Base-by-base conservation (phyloP, 1,140 invertebrate genomes). In the Temnothorax longispinosus region DNA sequence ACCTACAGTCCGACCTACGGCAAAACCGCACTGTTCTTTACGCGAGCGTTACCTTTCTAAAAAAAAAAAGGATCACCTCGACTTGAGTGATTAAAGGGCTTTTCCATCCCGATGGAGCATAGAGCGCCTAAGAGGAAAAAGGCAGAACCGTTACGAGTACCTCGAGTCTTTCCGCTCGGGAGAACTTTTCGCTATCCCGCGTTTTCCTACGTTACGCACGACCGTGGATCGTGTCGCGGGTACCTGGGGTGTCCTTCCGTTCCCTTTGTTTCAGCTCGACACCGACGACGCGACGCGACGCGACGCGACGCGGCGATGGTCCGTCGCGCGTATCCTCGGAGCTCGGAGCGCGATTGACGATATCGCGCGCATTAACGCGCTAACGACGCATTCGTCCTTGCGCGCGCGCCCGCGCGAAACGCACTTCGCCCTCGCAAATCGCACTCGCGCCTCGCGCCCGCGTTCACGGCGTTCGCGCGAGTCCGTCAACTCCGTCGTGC, bases 51-150 rank as follows among this genome's bases (percentile, higher is more conserved):
- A 32, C 3, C 21, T 47, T 50, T 27, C 65, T 27, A 50, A 69
- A 47, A 27, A 69, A 69, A 44, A 60, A 60, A 47, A 47, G 54
- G 54, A 44, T 76, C n/a, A 60, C n/a, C 38, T 76, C 21, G 54
- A 47, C 27, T 7, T 7, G 15, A 52, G 15, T 35, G 74, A 44
- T 38, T 58, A 76, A 76, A 58, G n/a, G 52, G 35, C 18, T 41
- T 76, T 27, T 58, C 11, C 35, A 7, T 76, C 35, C 35, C 52
- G 54, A 4, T 27, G 35, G 13, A 69, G 74, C 52, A 4, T 27
- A n/a, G 13, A 69, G 74, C 52, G 18, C 18, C 7, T 13, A 27
- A 41, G 52, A 58, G 52, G 8, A 72, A 50, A 69, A 69, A 5
- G 41, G 65, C 21, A 69, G 27, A 47, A 15, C 11, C 44, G 15